Base-by-base conservation (phyloP, 2,888 invertebrate species). In the Nomada fabriciana region DNA sequence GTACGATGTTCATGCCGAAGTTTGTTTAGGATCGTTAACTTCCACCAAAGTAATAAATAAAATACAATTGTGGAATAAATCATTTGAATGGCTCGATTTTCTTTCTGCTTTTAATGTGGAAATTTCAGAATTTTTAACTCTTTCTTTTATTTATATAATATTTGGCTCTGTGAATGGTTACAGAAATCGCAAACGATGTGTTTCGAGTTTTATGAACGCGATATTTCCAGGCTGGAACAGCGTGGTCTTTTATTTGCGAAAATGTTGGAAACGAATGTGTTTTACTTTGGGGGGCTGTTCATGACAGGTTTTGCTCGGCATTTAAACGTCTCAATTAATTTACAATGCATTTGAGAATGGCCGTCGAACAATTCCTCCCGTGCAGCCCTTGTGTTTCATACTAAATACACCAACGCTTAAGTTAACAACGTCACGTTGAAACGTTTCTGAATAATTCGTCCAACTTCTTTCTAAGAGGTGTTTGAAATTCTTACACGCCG, bases 171-270 rank as follows among this genome's bases (percentile, higher is more conserved):
- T 7, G 36, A 36, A 36, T 36, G 36, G 7, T 36, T 7, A 36
- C 0, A 5, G 7, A 36, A 5, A 36, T 36, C n/a, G n/a, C 20
- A 15, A 63, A 43, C 63, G 15, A 5, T 7, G 50, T 1, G 25
- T 50, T 50, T 50, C 64, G 25, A 50, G 25, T 50, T 65, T 65
- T 18, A 65, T 50, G 65, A 50, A 50, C 29, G 65, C n/a, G 25
- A 65, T 29, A 65, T 64, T 64, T 64, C 23, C 15, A 18, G 50
- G 50, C 25, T 65, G 25, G 50, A 65, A 25, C 7, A n/a, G 7
- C 42, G 42, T 3, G 65, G 23, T 65, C n/a, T 64, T 50, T 18
- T 11, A 50, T 50, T 64, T 25, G 15, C 18, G 10, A 18, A 7
- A n/a, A 50, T n/a, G 29, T n/a, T 2, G 25, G n/a, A 18, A 50